These are phyloP conservation scores for Meloidogyne floridensis DNA, from an alignment of 1,140 invertebrate genomes.

Conservation along the genomic window DNA sequence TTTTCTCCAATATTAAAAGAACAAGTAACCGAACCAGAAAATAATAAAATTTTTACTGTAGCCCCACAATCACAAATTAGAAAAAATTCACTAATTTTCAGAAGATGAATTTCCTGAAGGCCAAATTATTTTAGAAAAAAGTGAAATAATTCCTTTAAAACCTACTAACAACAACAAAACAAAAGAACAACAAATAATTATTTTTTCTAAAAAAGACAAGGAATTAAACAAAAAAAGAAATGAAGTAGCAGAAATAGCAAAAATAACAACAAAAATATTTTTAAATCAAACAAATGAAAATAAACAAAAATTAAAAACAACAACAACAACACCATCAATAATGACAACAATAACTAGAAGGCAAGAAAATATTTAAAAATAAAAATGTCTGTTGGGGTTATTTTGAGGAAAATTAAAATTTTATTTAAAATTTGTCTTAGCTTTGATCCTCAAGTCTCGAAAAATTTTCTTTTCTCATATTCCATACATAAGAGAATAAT, in stretches of 20 bases:
- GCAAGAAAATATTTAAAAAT: neutral
- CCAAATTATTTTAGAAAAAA: constrained; percentile 15
- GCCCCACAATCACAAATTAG: too few species aligned
- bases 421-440: too few species aligned
- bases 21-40: too few species aligned
- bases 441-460: too few species aligned
- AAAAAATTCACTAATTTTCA: neutral
- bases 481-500: neutral
- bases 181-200: neutral
- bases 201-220: constrained; percentile 13
- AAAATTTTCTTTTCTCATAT: neutral
- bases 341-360: constrained; percentile 4
- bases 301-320: neutral
- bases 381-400: neutral
- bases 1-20: too few species aligned
- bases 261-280: neutral
- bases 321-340: neutral
- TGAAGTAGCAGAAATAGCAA: neutral
- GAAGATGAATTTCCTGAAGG: constrained; percentile 8
- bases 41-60: too few species aligned
- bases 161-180: neutral
- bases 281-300: neutral
- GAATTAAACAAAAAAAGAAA: neutral
- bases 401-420: too few species aligned
- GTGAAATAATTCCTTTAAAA: neutral